Percentiles rank a stretch among this genome's conserved stretches.
Evolutionary conservation across 2,888 invertebrate species (phyloP).

Genomic region (Drosophila barbarae): DNA sequence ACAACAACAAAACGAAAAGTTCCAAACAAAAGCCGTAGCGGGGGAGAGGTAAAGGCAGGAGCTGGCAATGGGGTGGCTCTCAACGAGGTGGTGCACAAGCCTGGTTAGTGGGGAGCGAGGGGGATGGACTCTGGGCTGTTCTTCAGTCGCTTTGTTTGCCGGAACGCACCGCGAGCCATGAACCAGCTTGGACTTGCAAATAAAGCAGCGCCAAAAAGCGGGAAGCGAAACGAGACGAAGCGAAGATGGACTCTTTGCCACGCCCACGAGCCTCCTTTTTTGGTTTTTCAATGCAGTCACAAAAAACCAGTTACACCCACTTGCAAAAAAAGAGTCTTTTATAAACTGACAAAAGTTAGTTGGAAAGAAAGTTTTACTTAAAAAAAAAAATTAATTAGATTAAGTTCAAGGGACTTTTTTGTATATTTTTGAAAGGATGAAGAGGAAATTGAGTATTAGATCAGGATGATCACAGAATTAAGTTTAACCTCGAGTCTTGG

Average conservation of each 20-base stretch:
- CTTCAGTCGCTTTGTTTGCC: constrained; percentile 33
- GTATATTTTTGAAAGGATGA: not conserved
- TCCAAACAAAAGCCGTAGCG: constrained; percentile 33
- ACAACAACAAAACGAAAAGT: constrained; percentile 48
- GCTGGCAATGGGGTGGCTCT: constrained; percentile 33
- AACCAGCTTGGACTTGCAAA: constrained; percentile 51
- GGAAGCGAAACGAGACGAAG: constrained; percentile 41
- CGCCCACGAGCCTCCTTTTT: constrained; percentile 5
- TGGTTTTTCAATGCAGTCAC: constrained; percentile 1
- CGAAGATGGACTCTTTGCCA: constrained; percentile 28
- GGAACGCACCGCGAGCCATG: constrained; percentile 49
- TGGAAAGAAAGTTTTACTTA: not conserved
- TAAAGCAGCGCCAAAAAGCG: constrained; percentile 38
- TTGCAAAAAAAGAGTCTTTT: not conserved
- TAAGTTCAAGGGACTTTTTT: no score
- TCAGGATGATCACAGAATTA: not conserved
- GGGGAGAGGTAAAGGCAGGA: not conserved
- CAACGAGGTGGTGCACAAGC: constrained; percentile 2
- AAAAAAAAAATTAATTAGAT: not conserved
- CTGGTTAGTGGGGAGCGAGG: not conserved
- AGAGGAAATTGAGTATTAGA: not conserved
- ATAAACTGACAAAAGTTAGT: not conserved
- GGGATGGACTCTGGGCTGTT: not conserved
- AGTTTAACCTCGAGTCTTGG: no score
- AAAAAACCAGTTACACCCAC: constrained; percentile 1